Evolutionary conservation across 2,888 invertebrate species (phyloP).

Genomic region (Plagiodera versicolora): DNA sequence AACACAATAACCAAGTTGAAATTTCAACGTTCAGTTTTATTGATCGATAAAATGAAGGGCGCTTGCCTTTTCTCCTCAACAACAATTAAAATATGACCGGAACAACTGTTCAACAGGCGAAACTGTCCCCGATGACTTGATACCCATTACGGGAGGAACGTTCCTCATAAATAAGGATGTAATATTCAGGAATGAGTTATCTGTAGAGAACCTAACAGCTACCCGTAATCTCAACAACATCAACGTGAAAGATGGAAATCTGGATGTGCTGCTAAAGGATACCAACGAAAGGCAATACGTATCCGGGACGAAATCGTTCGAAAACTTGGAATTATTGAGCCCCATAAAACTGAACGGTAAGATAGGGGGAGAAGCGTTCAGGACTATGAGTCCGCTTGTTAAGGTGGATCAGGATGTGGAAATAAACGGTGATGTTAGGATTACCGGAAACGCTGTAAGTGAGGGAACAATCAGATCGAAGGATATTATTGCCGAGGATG

Average conservation of each 20-base stretch:
- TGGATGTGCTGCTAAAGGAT: constrained; percentile 56
- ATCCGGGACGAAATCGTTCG: constrained; percentile 54
- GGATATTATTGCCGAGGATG: constrained; percentile 45
- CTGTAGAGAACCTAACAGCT: constrained; percentile 52
- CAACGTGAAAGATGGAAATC: constrained; percentile 49
- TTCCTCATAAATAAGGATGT: constrained; percentile 55
- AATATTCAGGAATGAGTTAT: constrained; percentile 52
- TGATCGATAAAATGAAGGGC: too few species aligned
- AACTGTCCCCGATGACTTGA: constrained; percentile 46
- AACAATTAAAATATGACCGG: too few species aligned
- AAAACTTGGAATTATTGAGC: constrained; percentile 53
- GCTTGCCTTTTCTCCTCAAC: too few species aligned
- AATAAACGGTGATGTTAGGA: constrained; percentile 52
- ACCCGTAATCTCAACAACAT: constrained; percentile 56
- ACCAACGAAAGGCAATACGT: constrained; percentile 53
- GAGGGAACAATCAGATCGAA: constrained; percentile 48
- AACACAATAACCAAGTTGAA: too few species aligned
- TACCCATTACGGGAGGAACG: constrained; percentile 50
- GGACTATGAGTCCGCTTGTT: constrained; percentile 55
- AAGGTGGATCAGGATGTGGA: constrained; percentile 53
- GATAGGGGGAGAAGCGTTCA: constrained; percentile 53
- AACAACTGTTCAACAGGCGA: too few species aligned
- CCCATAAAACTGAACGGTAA: constrained; percentile 55
- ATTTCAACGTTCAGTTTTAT: too few species aligned
- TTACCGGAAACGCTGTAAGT: constrained; percentile 57